phyloP scores from a whole-genome alignment of 64 coral and sea anemone species.

The Dendrophyllia cribrosa region DNA sequence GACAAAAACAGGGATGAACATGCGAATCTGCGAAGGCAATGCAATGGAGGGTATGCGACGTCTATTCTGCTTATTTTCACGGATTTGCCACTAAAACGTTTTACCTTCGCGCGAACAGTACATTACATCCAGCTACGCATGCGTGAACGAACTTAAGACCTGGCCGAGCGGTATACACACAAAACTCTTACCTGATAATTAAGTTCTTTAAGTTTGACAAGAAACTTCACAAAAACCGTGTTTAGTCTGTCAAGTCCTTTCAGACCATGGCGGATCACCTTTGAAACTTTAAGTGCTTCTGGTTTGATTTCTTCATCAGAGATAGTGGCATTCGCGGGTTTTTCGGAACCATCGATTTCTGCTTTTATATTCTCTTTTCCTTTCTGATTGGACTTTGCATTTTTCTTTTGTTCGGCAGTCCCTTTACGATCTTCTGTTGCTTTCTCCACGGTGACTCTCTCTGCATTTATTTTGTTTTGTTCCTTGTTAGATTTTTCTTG shows the following conservation, averaged over 20 bases:
- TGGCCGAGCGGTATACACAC: background rate
- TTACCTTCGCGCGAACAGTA: no score
- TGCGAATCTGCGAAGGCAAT: no score
- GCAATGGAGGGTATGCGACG: no score
- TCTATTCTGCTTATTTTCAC: no score
- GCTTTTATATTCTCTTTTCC: background rate
- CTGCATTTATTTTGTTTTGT: background rate
- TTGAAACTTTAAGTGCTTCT: background rate
- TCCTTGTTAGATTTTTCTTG: background rate
- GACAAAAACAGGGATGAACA: no score
- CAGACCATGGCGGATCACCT: slow-evolving; percentile 6
- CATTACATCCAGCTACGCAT: no score
- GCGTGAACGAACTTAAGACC: background rate
- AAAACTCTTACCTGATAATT: slow-evolving; percentile 76
- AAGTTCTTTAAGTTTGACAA: slow-evolving; percentile 68
- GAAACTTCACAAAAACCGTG: slow-evolving; percentile 42
- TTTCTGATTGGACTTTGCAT: background rate
- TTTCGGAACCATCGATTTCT: background rate
- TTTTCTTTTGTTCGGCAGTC: background rate
- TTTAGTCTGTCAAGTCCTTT: slow-evolving; percentile 51
- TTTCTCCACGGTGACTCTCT: background rate
- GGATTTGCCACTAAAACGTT: no score
- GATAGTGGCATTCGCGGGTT: no score
- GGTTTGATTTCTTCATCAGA: background rate
- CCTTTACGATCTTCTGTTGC: background rate